A percentile compares a stretch with the other conserved stretches of the same genome.
phyloP scores from a whole-genome alignment of 2,888 invertebrate species.

The Cosmopolites sordidus region DNA sequence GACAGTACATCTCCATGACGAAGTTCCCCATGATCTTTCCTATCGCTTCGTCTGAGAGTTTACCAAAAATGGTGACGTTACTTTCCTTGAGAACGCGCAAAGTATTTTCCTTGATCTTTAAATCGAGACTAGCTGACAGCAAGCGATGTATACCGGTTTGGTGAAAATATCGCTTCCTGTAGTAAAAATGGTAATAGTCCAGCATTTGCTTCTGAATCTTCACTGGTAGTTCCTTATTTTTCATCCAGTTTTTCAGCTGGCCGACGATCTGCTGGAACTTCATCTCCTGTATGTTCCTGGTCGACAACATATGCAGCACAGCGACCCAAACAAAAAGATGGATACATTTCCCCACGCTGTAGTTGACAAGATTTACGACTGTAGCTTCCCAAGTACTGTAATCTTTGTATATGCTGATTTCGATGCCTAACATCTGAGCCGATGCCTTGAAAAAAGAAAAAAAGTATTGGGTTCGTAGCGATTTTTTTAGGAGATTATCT shows the following conservation, averaged over 20 bases:
- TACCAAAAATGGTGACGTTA: slow-evolving; percentile 51
- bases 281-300: slow-evolving; percentile 36
- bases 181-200: slow-evolving; percentile 46
- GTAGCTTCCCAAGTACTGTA: slow-evolving; percentile 18
- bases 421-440: slow-evolving; percentile 21
- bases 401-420: slow-evolving; percentile 6
- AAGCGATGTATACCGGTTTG: slow-evolving; percentile 40
- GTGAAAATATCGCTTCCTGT: slow-evolving; percentile 46
- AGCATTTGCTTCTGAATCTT: slow-evolving; percentile 43
- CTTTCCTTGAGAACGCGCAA: slow-evolving; percentile 40
- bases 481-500: background rate
- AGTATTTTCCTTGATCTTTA: slow-evolving; percentile 54
- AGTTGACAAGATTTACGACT: slow-evolving; percentile 17
- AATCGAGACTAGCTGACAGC: slow-evolving; percentile 7
- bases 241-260: slow-evolving; percentile 45
- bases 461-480: slow-evolving; percentile 10
- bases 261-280: slow-evolving; percentile 47
- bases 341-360: slow-evolving; percentile 25
- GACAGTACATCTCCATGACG: slow-evolving; percentile 55
- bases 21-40: slow-evolving; percentile 53
- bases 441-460: slow-evolving; percentile 24
- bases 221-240: slow-evolving; percentile 45
- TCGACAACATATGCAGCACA: slow-evolving; percentile 25
- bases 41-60: slow-evolving; percentile 50
- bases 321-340: slow-evolving; percentile 20